Evolutionary conservation across 2,888 invertebrate genomes (phyloP).

Genomic region (Incurvaria masculella): DNA sequence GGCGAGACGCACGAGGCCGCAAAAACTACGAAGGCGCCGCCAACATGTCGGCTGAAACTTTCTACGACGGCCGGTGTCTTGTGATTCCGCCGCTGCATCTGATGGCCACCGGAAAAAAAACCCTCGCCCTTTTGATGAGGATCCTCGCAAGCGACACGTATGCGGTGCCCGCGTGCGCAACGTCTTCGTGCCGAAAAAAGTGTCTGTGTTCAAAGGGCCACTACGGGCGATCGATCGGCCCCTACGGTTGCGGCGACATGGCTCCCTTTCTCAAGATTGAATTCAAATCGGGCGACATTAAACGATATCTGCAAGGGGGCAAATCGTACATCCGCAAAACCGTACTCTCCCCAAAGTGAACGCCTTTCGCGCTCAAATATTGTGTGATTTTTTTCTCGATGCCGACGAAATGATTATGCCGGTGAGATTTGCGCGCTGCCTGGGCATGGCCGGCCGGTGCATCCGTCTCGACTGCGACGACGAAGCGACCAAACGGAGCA

Average conservation of each 20-base stretch:
- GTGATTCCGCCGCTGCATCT: not conserved
- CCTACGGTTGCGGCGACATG: not conserved
- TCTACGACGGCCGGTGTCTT: not conserved
- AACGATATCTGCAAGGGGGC: conserved; percentile 1
- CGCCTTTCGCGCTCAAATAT: conserved; percentile 1
- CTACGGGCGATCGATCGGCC: not conserved
- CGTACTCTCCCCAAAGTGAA: conserved; percentile 1
- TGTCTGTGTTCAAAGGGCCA: not conserved
- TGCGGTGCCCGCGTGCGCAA: too few relatives aligned
- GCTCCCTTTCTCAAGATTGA: not conserved
- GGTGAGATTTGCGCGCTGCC: not conserved
- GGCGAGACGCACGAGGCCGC: not conserved
- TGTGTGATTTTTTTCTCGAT: conserved; percentile 1
- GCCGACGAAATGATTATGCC: not conserved
- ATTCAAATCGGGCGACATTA: conserved; percentile 1
- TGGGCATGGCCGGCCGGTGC: too few relatives aligned
- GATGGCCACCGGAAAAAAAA: not conserved
- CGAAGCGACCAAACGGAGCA: not conserved
- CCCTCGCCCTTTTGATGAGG: not conserved
- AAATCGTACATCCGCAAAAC: conserved; percentile 2
- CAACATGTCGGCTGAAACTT: not conserved
- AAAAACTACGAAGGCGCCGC: not conserved
- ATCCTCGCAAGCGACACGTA: not conserved
- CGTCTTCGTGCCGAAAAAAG: not conserved
- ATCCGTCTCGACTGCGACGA: not conserved